phyloP scores from a whole-genome alignment of 1,140 invertebrate genomes.

The Hylaeus anthracinus region DNA sequence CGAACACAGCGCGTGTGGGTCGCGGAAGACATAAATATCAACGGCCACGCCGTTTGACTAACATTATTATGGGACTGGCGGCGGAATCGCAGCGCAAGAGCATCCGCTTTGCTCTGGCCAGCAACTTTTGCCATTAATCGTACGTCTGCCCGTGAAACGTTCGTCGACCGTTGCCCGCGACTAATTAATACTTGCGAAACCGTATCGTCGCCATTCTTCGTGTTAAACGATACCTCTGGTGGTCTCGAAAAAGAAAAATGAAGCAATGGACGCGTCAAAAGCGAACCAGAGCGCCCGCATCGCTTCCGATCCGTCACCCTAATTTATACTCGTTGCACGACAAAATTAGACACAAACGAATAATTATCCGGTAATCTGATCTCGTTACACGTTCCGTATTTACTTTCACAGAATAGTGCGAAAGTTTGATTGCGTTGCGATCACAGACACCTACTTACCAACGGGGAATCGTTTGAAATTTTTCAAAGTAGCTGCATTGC shows the following conservation, averaged over 20 bases:
- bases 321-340: too few relatives aligned
- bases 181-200: constrained; percentile 44
- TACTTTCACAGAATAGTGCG: too few relatives aligned
- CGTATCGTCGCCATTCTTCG: constrained; percentile 28
- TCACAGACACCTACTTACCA: too few relatives aligned
- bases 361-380: too few relatives aligned
- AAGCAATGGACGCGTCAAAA: too few relatives aligned
- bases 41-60: constrained; percentile 43
- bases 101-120: constrained; percentile 8
- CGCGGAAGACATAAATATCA: constrained; percentile 60
- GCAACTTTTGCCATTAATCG: constrained; percentile 45
- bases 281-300: too few relatives aligned
- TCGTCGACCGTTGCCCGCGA: constrained; percentile 9
- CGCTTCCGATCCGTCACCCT: too few relatives aligned
- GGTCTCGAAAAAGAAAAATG: too few relatives aligned
- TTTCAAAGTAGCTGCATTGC: background rate
- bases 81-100: constrained; percentile 23
- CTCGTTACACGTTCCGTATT: background rate
- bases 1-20: constrained; percentile 36
- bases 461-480: too few relatives aligned
- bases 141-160: background rate
- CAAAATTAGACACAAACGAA: too few relatives aligned
- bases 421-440: too few relatives aligned
- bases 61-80: constrained; percentile 51
- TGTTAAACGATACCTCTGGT: background rate